Conservation (phyloP, 2,797 vertebrate species). For the Manis pentadactyla region DNA sequence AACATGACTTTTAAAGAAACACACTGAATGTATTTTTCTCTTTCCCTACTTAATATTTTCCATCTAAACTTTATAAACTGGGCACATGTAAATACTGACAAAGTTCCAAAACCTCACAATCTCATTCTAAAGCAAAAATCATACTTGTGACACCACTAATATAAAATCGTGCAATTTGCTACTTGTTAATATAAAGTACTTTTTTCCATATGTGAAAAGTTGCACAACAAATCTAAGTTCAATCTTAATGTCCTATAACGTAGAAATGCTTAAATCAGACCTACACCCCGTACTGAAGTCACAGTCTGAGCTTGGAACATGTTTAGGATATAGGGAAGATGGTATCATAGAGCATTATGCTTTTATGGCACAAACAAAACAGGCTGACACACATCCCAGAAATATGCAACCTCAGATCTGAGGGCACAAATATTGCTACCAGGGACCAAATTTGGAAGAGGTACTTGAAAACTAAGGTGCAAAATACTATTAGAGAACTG, state of each 20-base stretch:
- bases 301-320: constrained; percentile 29
- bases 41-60: constrained; percentile 22
- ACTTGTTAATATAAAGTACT: not conserved
- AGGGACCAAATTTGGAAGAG: not conserved
- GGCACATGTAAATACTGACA: constrained; percentile 1
- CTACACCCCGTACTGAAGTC: not conserved
- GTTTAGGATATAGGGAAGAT: not conserved
- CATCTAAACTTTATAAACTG: constrained; percentile 32
- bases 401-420: not conserved
- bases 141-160: constrained; percentile 1
- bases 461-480: not conserved
- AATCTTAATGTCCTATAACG: not conserved
- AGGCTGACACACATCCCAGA: not conserved
- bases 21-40: constrained; percentile 1
- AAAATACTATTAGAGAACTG: constrained; percentile 7
- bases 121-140: constrained; percentile 48
- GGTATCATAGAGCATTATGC: not conserved
- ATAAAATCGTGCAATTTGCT: not conserved
- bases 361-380: constrained; percentile 37
- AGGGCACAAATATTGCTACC: not conserved
- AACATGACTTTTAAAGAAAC: not conserved
- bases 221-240: constrained; percentile 30
- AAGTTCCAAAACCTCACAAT: not conserved
- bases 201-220: constrained; percentile 46
- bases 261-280: not conserved